Conservation (phyloP, 2,888 invertebrate genomes). For the Allygus modestus region DNA sequence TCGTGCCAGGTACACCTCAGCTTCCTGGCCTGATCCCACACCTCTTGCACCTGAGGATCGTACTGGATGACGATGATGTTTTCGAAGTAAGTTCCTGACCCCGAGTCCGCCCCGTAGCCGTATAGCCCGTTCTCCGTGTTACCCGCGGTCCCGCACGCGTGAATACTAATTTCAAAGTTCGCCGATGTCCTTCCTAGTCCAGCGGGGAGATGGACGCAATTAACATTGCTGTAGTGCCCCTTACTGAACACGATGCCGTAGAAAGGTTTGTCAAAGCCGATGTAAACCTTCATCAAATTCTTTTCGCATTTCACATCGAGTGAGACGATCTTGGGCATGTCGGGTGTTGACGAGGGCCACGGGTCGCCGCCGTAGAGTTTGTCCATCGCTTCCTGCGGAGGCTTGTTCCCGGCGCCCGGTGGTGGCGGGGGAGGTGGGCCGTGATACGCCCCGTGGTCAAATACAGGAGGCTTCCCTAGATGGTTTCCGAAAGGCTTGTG, state of each 20-base stretch:
- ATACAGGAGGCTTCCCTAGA: slow-evolving; percentile 76
- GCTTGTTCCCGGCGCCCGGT: slow-evolving; percentile 72
- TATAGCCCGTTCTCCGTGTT: slow-evolving; percentile 88
- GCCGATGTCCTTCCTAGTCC: slow-evolving; percentile 94
- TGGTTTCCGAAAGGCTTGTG: slow-evolving; percentile 59
- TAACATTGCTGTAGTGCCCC: slow-evolving; percentile 89
- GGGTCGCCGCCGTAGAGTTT: slow-evolving; percentile 80
- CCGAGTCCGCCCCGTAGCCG: slow-evolving; percentile 92
- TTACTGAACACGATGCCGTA: slow-evolving; percentile 98
- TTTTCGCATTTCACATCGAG: slow-evolving; percentile 97
- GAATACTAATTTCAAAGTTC: slow-evolving; percentile 95
- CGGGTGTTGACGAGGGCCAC: slow-evolving; percentile 92
- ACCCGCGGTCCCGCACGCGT: slow-evolving; percentile 95
- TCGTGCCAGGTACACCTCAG: slow-evolving; percentile 97
- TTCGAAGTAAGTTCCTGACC: slow-evolving; percentile 95
- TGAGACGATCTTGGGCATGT: slow-evolving; percentile 95
- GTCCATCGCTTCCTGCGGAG: slow-evolving; percentile 71
- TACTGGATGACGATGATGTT: slow-evolving; percentile 97
- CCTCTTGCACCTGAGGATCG: slow-evolving; percentile 94
- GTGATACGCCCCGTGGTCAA: slow-evolving; percentile 77
- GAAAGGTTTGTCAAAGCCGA: slow-evolving; percentile 96
- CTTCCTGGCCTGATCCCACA: slow-evolving; percentile 96
- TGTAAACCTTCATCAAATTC: slow-evolving; percentile 96
- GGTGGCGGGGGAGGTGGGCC: slow-evolving; percentile 78
- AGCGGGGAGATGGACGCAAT: slow-evolving; percentile 94